Base-by-base conservation (phyloP, 1,140 invertebrate genomes). In the Tenebrio molitor region DNA sequence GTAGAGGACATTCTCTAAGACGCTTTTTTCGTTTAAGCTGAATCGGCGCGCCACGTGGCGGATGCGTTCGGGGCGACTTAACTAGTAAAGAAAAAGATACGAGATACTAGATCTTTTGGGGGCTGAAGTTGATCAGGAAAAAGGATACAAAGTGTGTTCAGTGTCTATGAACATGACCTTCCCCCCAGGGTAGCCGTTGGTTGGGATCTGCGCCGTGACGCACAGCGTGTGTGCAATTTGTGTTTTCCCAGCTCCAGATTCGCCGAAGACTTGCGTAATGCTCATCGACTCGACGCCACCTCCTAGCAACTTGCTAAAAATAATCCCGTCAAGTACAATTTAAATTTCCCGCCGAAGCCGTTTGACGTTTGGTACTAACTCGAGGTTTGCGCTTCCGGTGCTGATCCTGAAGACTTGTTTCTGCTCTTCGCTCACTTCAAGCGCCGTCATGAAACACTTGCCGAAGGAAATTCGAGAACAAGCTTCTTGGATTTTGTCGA, bases 241-340 rank as follows among this genome's bases (percentile, higher is more conserved):
- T 1, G 92, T 94, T 83, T 93, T 94, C 10, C 92, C 93, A 25
- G 91, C 92, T 41, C 93, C 83, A 82, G 95, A 95, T 84, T 97
- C 95, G 0, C 95, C 95, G 84, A 96, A 96, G 17, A 94, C 91
- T 86, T 96, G 95, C 23, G 95, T 97, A 58, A 97, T 95, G 1
- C 93, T 90, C 84, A 95, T 95, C 14, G 94, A 95, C 85, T 96
- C 95, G 71, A 96, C 88, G 1, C 95, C 95, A 65, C 95, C 93
- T 25, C 87, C 88, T 23, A 96, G 81, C 23, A 95, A 84, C 81
- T 92, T 92, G 80, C 91, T 92, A 79, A 15, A 86, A 84, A 66
- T 36, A 2, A 41, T 41, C 8, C n/a, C n/a, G n/a, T n/a, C n/a
- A n/a, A n/a, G n/a, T n/a, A n/a, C n/a, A 58, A 23, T 44, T 29